Conservation (phyloP, 2,797 vertebrate genomes). For the Acanthis flammea region DNA sequence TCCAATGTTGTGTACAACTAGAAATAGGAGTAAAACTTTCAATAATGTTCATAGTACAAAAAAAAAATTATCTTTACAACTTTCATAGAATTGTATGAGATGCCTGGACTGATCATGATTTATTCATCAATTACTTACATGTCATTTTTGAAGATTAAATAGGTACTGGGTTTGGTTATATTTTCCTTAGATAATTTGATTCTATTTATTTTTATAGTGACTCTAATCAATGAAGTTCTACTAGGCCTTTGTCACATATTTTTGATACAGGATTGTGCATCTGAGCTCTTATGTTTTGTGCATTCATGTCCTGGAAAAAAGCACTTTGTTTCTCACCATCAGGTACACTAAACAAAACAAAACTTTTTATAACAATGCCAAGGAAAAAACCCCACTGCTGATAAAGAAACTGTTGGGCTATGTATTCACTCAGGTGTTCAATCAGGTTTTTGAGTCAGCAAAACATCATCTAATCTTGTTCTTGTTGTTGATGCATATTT, state of each 20-base stretch:
- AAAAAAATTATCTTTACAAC: background rate
- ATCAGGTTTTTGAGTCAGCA: background rate
- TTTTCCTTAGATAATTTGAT: background rate
- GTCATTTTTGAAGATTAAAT: background rate
- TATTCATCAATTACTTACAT: background rate
- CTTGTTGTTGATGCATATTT: background rate
- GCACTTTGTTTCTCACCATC: background rate
- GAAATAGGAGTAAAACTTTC: background rate
- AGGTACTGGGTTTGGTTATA: background rate
- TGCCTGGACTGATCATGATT: background rate
- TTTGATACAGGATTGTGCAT: background rate
- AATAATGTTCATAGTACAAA: background rate
- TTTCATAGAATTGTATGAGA: background rate
- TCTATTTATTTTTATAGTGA: background rate
- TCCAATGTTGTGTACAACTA: background rate
- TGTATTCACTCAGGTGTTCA: background rate
- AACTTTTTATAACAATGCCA: background rate
- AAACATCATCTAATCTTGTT: background rate
- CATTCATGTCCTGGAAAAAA: background rate
- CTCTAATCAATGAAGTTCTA: background rate
- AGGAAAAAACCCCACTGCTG: rapidly evolving
- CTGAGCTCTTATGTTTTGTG: background rate
- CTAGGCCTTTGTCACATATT: background rate
- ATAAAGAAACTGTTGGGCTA: background rate
- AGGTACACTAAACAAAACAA: background rate